phyloP scores from a whole-genome alignment of 2,888 invertebrate genomes.

The Eupeodes latifasciatus region DNA sequence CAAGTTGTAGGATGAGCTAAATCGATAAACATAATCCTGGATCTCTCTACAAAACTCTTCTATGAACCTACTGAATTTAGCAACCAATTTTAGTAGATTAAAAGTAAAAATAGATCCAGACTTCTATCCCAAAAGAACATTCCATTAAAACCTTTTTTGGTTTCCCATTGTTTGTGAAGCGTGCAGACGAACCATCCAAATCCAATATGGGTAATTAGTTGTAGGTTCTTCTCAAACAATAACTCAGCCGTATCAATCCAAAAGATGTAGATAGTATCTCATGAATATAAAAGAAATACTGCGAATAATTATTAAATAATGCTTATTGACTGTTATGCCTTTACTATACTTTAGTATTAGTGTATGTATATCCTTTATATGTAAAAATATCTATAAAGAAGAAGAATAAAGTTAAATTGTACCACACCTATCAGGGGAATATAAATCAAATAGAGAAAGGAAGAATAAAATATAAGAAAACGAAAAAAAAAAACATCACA shows the following conservation, averaged over 20 bases:
- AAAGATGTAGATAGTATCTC: constrained; percentile 20
- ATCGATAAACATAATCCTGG: no score
- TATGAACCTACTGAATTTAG: no score
- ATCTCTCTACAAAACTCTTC: no score
- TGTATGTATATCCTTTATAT: no score
- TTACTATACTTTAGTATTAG: not conserved
- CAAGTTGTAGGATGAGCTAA: no score
- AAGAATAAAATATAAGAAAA: not conserved
- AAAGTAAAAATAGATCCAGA: no score
- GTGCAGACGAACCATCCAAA: not conserved
- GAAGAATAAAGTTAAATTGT: not conserved
- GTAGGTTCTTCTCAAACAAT: constrained; percentile 32
- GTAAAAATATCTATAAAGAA: no score
- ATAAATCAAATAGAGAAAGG: constrained; percentile 32
- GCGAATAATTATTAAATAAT: constrained; percentile 45
- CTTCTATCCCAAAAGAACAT: not conserved
- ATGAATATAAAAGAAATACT: constrained; percentile 36
- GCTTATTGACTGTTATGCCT: constrained; percentile 29
- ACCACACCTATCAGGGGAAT: constrained; percentile 28
- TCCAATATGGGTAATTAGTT: constrained; percentile 18
- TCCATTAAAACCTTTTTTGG: not conserved
- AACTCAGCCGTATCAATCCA: constrained; percentile 27
- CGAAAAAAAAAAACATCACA: not conserved
- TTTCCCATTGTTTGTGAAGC: constrained; percentile 8
- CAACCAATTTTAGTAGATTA: no score